phyloP scores from a whole-genome alignment of 2,888 invertebrate species.

The Eupithecia abbreviata region DNA sequence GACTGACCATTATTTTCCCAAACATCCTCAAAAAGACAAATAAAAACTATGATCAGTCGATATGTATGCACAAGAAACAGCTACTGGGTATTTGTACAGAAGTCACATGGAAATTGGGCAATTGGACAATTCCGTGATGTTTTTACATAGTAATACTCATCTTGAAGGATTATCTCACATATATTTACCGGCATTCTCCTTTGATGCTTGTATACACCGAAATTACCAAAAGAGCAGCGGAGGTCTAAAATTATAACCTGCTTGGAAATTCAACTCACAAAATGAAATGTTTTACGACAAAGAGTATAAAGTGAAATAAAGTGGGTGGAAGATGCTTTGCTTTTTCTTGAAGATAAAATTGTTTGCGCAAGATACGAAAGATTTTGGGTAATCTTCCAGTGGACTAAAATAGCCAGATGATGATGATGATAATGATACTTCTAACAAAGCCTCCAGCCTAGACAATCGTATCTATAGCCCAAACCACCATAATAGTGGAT shows the following conservation, averaged over 20 bases:
- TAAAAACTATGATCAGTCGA: slow-evolving; percentile 48
- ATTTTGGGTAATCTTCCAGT: no score
- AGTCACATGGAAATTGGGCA: slow-evolving; percentile 59
- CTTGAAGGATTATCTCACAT: slow-evolving; percentile 63
- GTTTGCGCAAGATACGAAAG: not conserved
- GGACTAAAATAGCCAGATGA: no score
- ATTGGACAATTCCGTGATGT: slow-evolving; percentile 50
- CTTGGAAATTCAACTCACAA: slow-evolving; percentile 28
- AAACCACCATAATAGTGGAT: no score
- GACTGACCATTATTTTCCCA: slow-evolving; percentile 25
- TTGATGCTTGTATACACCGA: slow-evolving; percentile 47
- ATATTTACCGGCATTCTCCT: slow-evolving; percentile 60
- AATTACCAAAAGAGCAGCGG: slow-evolving; percentile 31
- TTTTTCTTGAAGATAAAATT: not conserved
- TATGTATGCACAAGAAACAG: slow-evolving; percentile 52
- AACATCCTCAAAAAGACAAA: slow-evolving; percentile 30
- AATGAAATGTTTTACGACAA: slow-evolving; percentile 17
- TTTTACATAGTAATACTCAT: slow-evolving; percentile 60
- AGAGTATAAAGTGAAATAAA: slow-evolving; percentile 6
- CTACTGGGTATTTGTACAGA: slow-evolving; percentile 59
- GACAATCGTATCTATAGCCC: no score
- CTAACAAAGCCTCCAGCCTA: no score
- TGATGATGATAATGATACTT: no score
- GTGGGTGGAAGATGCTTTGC: not conserved
- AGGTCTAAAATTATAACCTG: slow-evolving; percentile 20